A percentile compares a stretch with the other conserved stretches of the same genome.
phyloP scores from a whole-genome alignment of 2,113 vertebrate genomes.

The Cisticola juncidis region DNA sequence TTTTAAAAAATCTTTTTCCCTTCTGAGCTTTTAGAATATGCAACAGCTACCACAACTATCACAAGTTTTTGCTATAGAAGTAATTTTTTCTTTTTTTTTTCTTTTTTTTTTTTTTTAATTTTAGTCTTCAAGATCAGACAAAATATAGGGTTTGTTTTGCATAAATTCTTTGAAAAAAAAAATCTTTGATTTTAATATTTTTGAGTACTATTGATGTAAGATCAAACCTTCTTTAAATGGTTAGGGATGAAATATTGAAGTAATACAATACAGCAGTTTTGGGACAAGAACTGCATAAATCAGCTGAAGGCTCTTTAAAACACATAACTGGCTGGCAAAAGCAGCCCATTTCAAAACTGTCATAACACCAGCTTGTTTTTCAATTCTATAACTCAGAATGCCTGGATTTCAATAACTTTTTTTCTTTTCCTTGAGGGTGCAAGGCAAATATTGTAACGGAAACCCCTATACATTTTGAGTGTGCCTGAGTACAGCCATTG shows the following conservation, averaged over 20 bases:
- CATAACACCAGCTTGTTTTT: constrained; percentile 66
- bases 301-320: constrained; percentile 58
- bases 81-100: neutral
- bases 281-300: constrained; percentile 64
- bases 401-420: constrained; percentile 56
- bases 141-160: constrained; percentile 47
- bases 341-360: constrained; percentile 53
- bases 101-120: neutral
- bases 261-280: constrained; percentile 67
- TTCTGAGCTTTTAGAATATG: constrained; percentile 30
- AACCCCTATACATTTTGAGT: neutral
- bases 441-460: constrained; percentile 30
- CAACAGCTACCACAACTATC: neutral
- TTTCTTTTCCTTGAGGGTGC: neutral
- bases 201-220: constrained; percentile 45
- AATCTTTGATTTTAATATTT: constrained; percentile 68
- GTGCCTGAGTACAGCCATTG: neutral
- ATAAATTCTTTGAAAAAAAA: constrained; percentile 51
- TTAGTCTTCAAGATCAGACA: neutral
- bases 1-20: neutral
- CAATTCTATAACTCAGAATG: constrained; percentile 53
- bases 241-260: constrained; percentile 66
- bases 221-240: constrained; percentile 65
- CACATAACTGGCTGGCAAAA: constrained; percentile 46
- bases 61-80: constrained; percentile 1